Percentiles rank a stretch among this genome's conserved stretches.
Conservation (phyloP, 2,888 invertebrate species). For the Malthinus seriepunctatus region DNA sequence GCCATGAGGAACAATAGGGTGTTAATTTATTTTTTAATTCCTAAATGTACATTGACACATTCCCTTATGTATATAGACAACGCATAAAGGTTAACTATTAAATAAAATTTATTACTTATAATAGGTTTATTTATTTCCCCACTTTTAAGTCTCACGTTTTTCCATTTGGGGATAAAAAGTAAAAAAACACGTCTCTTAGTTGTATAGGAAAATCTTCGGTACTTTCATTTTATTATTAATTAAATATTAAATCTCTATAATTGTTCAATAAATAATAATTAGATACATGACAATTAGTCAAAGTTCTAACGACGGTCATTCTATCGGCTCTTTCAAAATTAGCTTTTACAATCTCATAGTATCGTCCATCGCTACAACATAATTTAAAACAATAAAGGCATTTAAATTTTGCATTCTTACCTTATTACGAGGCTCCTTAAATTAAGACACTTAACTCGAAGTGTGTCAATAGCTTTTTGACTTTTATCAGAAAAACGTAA, state of each 20-base stretch:
- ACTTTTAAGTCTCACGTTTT: too few relatives aligned
- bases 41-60: slow-evolving; percentile 13
- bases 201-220: too few relatives aligned
- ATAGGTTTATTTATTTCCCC: not conserved
- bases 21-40: not conserved
- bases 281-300: slow-evolving; percentile 94
- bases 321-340: slow-evolving; percentile 99
- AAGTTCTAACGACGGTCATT: slow-evolving; percentile 93
- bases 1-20: not conserved
- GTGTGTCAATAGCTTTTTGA: slow-evolving; percentile 97
- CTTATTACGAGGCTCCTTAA: slow-evolving; percentile 91
- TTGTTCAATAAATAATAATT: slow-evolving; percentile 90
- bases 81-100: slow-evolving; percentile 10
- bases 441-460: slow-evolving; percentile 93
- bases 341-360: slow-evolving; percentile 98
- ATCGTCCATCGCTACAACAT: slow-evolving; percentile 90
- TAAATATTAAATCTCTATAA: slow-evolving; percentile 95
- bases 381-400: slow-evolving; percentile 16
- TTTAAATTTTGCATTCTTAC: slow-evolving; percentile 53
- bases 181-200: too few relatives aligned
- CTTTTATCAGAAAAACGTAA: slow-evolving; percentile 98
- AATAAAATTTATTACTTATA: slow-evolving; percentile 11
- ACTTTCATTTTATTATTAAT: slow-evolving; percentile 58
- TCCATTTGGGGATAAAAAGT: too few relatives aligned
- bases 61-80: slow-evolving; percentile 14